These are phyloP conservation scores for Phenganax subtilis DNA, from an alignment of 92 coral and sea anemone genomes.

Conservation along the genomic window DNA sequence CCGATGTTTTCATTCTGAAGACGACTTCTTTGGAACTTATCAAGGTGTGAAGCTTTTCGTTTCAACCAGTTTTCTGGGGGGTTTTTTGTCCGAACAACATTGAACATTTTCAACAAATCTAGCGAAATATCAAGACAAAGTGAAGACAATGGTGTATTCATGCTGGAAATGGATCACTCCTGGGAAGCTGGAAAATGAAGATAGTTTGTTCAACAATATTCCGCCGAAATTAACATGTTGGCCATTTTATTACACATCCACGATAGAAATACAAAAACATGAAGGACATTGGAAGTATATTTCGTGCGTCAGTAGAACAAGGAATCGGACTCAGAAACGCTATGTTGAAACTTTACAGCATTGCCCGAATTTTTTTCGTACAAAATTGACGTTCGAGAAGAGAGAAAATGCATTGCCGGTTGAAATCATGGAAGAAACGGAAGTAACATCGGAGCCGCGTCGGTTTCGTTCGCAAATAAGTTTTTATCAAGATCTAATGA, in stretches of 20 bases:
- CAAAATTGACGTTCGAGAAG: neutral
- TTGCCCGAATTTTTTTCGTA: constrained; percentile 1
- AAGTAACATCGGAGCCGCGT: neutral
- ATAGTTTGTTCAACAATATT: neutral
- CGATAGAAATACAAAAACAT: neutral
- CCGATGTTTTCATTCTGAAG: too few species aligned
- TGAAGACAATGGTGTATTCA: neutral
- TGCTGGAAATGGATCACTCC: constrained; percentile 8
- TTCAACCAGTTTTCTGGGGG: too few species aligned
- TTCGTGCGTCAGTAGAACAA: neutral
- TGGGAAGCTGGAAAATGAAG: neutral
- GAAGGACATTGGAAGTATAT: constrained; percentile 8
- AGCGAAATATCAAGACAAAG: too few species aligned
- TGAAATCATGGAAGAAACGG: neutral
- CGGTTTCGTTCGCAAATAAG: neutral
- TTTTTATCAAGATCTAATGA: constrained; percentile 11
- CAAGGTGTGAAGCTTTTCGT: too few species aligned
- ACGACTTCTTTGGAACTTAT: too few species aligned
- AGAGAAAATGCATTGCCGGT: neutral
- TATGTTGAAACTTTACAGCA: neutral
- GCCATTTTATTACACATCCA: constrained; percentile 11
- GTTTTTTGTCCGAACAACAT: too few species aligned
- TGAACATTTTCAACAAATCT: too few species aligned
- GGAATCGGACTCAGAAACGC: neutral
- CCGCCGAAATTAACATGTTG: neutral